These are phyloP conservation scores for Dascillus cervinus DNA, from an alignment of 2,888 invertebrate genomes.

Conservation along the genomic window DNA sequence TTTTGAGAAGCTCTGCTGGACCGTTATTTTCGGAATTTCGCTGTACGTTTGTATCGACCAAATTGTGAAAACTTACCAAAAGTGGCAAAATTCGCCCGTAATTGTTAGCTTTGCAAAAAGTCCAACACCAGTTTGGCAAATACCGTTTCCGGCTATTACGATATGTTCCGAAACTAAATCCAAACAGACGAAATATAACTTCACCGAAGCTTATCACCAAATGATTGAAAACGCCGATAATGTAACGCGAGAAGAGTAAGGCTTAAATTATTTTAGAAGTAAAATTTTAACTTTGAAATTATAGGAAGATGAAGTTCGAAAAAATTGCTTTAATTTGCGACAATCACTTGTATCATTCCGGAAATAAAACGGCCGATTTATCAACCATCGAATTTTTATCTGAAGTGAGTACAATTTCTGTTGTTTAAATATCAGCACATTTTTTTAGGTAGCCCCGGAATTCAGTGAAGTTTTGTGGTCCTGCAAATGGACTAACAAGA, in stretches of 20 bases:
- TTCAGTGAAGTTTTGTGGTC: slow-evolving; percentile 33
- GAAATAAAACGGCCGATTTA: slow-evolving; percentile 46
- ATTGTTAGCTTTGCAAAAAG: slow-evolving; percentile 62
- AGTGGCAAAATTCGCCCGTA: slow-evolving; percentile 60
- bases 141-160: slow-evolving; percentile 30
- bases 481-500: slow-evolving; percentile 44
- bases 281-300: not conserved
- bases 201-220: slow-evolving; percentile 49
- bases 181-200: slow-evolving; percentile 56
- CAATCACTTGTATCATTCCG: slow-evolving; percentile 47
- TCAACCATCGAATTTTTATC: slow-evolving; percentile 50
- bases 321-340: slow-evolving; percentile 55
- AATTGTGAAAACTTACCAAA: slow-evolving; percentile 54
- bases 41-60: slow-evolving; percentile 41
- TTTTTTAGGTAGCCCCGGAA: slow-evolving; percentile 33
- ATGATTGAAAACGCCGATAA: slow-evolving; percentile 24
- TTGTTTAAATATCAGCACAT: slow-evolving; percentile 11
- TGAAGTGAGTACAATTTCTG: slow-evolving; percentile 35
- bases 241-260: slow-evolving; percentile 51
- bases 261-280: slow-evolving; percentile 4
- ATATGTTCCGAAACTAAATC: slow-evolving; percentile 52
- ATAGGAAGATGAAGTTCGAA: slow-evolving; percentile 44
- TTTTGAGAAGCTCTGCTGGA: slow-evolving; percentile 26
- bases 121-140: slow-evolving; percentile 53
- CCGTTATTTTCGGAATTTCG: slow-evolving; percentile 1